These are phyloP conservation scores for Gadus chalcogrammus DNA, from an alignment of 2,113 vertebrate species.

Conservation along the genomic window DNA sequence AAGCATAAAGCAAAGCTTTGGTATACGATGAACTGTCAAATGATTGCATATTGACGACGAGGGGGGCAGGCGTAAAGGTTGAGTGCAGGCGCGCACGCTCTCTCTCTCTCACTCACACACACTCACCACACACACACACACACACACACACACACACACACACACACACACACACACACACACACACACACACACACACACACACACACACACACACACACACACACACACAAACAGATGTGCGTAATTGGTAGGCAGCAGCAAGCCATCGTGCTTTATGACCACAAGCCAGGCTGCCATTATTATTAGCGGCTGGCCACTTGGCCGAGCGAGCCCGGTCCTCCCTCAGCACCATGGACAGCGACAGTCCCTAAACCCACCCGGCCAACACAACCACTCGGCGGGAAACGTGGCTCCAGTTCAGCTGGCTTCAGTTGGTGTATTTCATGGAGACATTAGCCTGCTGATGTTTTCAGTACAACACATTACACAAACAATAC, in stretches of 20 bases:
- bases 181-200: too few species aligned
- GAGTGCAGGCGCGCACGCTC: background rate
- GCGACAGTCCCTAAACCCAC: background rate
- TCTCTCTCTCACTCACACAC: too few species aligned
- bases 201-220: too few species aligned
- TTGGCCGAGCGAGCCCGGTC: background rate
- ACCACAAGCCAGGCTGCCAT: background rate
- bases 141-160: too few species aligned
- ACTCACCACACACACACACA: too few species aligned
- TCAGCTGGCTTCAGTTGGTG: background rate
- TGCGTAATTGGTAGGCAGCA: slow-evolving; percentile 2
- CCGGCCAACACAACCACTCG: background rate
- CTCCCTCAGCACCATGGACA: slow-evolving; percentile 47
- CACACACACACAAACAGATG: slow-evolving; percentile 7
- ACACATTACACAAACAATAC: background rate
- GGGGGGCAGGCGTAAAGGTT: too few species aligned
- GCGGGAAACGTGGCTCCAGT: background rate
- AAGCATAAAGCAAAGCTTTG: too few species aligned
- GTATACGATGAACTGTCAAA: too few species aligned
- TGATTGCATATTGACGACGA: too few species aligned
- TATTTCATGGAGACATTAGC: background rate
- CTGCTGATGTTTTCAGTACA: background rate
- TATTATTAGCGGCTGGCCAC: background rate
- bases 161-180: too few species aligned
- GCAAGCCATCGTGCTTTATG: background rate